Evolutionary conservation across 30 jellyfish, hydroid and myxozoan genomes (phyloP).

Genomic region (Aurelia coerulea): DNA sequence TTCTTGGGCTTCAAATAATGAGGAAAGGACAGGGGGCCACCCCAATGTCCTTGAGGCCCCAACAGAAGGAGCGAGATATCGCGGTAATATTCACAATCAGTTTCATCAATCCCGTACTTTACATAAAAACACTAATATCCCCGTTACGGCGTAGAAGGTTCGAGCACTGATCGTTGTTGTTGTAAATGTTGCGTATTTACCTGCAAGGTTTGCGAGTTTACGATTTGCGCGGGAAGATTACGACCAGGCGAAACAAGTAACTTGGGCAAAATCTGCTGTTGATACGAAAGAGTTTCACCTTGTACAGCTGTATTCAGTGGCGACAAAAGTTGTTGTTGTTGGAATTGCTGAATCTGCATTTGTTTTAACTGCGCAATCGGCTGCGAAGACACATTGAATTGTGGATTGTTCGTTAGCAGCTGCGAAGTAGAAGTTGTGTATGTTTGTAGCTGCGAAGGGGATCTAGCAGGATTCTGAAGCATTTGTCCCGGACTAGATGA

Average conservation of each 20-base stretch:
- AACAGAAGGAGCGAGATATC: background rate
- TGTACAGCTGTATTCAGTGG: constrained; percentile 66
- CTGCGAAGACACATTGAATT: constrained; percentile 46
- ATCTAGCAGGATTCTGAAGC: constrained; percentile 42
- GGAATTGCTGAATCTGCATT: constrained; percentile 54
- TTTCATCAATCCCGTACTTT: background rate
- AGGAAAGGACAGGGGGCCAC: background rate
- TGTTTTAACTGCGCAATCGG: constrained; percentile 58
- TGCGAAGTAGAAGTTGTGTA: constrained; percentile 34
- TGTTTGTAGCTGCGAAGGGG: constrained; percentile 59
- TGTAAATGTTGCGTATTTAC: constrained; percentile 41
- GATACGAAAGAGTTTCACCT: constrained; percentile 54
- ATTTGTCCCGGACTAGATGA: constrained; percentile 38
- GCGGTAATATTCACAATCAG: constrained; percentile 12
- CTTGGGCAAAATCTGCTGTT: constrained; percentile 67
- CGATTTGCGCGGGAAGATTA: constrained; percentile 48
- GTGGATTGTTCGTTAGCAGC: constrained; percentile 37
- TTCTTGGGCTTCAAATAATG: background rate
- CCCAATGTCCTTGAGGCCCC: background rate
- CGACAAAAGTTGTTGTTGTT: constrained; percentile 60
- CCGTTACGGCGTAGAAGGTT: constrained; percentile 59
- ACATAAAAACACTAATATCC: constrained; percentile 15
- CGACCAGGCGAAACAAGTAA: constrained; percentile 65
- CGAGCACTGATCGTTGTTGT: constrained; percentile 45
- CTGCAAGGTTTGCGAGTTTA: constrained; percentile 51